phyloP scores from a whole-genome alignment of 2,888 invertebrate genomes.

The Ametastegia equiseti region DNA sequence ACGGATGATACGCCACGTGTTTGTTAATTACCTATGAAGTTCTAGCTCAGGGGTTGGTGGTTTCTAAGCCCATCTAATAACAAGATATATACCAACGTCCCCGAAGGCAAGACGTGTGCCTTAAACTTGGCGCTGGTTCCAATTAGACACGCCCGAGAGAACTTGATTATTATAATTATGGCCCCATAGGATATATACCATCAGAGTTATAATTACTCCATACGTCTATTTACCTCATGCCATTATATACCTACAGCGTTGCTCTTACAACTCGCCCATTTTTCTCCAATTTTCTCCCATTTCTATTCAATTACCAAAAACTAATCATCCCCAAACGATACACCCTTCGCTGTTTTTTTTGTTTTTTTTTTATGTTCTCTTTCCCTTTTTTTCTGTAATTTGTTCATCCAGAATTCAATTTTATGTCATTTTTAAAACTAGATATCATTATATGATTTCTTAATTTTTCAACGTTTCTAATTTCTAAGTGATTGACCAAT shows the following conservation, averaged over 20 bases:
- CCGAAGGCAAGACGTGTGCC: constrained; percentile 21
- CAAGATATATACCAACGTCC: neutral
- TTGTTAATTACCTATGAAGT: neutral
- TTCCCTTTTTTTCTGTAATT: no score
- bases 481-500: no score
- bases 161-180: constrained; percentile 21
- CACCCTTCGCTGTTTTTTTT: no score
- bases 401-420: no score
- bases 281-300: neutral
- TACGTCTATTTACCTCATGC: neutral
- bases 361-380: no score
- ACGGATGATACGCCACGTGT: no score
- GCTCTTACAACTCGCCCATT: neutral
- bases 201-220: neutral
- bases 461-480: no score
- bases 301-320: no score
- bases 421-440: no score
- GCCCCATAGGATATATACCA: neutral
- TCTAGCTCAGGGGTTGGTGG: neutral
- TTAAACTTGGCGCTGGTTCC: neutral
- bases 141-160: constrained; percentile 19
- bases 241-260: neutral
- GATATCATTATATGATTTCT: no score
- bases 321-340: no score
- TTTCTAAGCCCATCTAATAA: neutral